Evolutionary conservation across 2,113 vertebrate genomes (phyloP), one percentile per base, ranked within the genome.

Genomic region (Emydocephalus ijimae): DNA sequence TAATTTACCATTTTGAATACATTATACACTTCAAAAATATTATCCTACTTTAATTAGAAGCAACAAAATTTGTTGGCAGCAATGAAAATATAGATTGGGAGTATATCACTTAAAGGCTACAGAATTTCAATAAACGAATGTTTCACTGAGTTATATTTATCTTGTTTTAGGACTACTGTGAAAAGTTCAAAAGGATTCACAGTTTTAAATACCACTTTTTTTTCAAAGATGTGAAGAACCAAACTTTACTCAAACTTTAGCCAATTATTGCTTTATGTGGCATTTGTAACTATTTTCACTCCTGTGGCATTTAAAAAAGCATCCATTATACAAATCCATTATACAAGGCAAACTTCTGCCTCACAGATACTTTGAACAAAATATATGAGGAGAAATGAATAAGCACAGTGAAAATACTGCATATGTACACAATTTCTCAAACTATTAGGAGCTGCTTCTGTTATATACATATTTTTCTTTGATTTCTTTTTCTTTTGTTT

Each of bases 1-100:
- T 93, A 29, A 34, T 12, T n/a, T 90, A 57, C 45, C 92, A 95
- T 55, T 64, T 81, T 87, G 50, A 93, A 69, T 92, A 91, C 59
- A 95, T 94, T 92, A 94, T 69, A 95, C 74, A 91, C 39, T 94
- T 39, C 57, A 94, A 23, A 89, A 89, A 95, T 59, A 95, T 29
- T 87, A 90, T 3, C 54, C 11, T 88, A 88, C 0, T 50, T 39
- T 92, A 95, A 93, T 29, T 89, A 91, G 89, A 3, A 2, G 87
- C 90, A 92, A 89, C 88, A 45, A 0, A 18, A 1, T 15, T 5
- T 4, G n/a, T 54, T 91, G 3, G 12, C 88, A 21, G 89, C 54
- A 85, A 90, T 91, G 93, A 89, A 93, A 81, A 56, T 57, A 94
- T 86, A 74, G n/a, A 34, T 18, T 69, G 29, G 29, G 4, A 69